Conservation (phyloP, 1,140 invertebrate genomes). For the Hyposmocoma kahamanoa region DNA sequence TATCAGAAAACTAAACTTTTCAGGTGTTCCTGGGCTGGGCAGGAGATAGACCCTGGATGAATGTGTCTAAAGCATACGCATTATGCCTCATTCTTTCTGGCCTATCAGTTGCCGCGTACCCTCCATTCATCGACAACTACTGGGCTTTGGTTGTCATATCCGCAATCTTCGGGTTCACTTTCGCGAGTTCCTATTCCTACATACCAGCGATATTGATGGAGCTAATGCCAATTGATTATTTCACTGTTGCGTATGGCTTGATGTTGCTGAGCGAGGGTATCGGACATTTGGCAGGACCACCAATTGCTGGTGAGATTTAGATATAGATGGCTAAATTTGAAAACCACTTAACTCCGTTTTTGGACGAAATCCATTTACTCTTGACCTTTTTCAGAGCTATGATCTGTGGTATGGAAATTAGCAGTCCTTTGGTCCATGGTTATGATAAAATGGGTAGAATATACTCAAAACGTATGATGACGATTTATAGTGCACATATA, state of each 20-base stretch:
- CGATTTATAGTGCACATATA: no score
- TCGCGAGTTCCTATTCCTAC: constrained; percentile 89
- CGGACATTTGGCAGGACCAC: constrained; percentile 76
- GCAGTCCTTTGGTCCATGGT: no score
- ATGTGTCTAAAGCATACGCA: constrained; percentile 86
- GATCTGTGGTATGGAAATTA: no score
- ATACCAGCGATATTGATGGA: constrained; percentile 88
- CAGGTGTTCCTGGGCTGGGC: constrained; percentile 90
- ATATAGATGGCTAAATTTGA: no score
- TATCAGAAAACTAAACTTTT: no score
- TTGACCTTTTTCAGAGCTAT: no score
- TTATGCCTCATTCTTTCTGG: constrained; percentile 85
- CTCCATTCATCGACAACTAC: constrained; percentile 76
- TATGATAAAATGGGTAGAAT: no score
- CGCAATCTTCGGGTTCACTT: constrained; percentile 86
- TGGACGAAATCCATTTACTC: no score
- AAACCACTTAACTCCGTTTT: no score
- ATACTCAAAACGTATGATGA: no score
- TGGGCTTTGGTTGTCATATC: constrained; percentile 72
- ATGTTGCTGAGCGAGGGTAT: constrained; percentile 89
- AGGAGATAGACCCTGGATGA: constrained; percentile 90
- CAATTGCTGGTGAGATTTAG: constrained; percentile 78
- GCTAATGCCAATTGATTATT: constrained; percentile 73
- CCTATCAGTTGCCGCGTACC: constrained; percentile 80
- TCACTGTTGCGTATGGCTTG: constrained; percentile 92